Evolutionary conservation across 2,888 invertebrate genomes (phyloP), one percentile per base, ranked within the genome.

Genomic region (Hylaea fasciaria): DNA sequence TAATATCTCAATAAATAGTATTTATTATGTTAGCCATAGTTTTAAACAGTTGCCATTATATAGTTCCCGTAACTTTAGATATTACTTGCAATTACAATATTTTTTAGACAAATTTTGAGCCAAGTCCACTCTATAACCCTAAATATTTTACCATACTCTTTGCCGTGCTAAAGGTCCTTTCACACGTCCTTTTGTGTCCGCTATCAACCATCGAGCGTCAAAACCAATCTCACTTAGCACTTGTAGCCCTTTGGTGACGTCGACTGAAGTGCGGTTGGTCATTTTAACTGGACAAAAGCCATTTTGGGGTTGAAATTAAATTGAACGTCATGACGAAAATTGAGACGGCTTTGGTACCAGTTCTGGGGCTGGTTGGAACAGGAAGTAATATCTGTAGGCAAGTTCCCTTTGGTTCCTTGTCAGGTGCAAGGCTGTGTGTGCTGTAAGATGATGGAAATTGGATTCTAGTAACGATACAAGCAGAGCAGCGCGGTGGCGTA

Each of bases 121-220:
- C 22, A 22, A 22, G 22, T 5, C 22, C 22, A 3, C 5, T 22
- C 22, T 22, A 22, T 22, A 22, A 22, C 22, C 22, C 22, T 22
- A 22, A n/a, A 35, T 10, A 8, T 11, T 35, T 5, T 37, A 11
- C n/a, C 3, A 1, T 37, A n/a, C 37, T 37, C 13, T 40, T 40
- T 40, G 14, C 14, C 40, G 4, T n/a, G 5, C 22, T 40, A 45
- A 48, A 64, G 60, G 59, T 62, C 70, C 68, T 74, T 73, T 60
- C 52, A 64, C 57, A 55, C 58, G 52, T 64, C 62, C 60, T 62
- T 63, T 65, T 61, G 66, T 68, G 40, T 43, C 37, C 64, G 55
- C 52, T 67, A 66, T 64, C 69, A 63, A 52, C 51, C 57, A 62
- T 65, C 68, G 58, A 66, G 62, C 65, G 67, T 72, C 70, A 70